phyloP scores from a whole-genome alignment of 2,797 vertebrate genomes.

The Sebastes kiyomatsui region DNA sequence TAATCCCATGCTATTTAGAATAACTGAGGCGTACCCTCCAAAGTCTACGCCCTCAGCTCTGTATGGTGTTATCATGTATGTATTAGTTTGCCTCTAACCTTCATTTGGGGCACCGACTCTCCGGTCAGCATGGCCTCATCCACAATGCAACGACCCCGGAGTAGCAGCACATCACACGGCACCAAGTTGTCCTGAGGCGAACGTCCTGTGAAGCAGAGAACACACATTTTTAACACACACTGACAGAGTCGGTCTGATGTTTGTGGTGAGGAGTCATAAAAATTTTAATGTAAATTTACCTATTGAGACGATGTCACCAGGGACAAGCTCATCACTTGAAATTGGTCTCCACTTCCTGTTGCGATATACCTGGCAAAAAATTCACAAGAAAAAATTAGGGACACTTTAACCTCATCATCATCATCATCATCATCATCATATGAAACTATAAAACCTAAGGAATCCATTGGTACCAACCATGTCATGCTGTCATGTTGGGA shows the following conservation, averaged over 20 bases:
- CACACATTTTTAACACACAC: neutral
- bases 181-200: constrained; percentile 96
- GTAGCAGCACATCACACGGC: constrained; percentile 93
- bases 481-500: too few relatives aligned
- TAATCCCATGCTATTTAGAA: neutral
- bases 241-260: neutral
- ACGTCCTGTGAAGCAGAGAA: constrained; percentile 81
- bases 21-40: neutral
- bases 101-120: constrained; percentile 98
- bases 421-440: too few relatives aligned
- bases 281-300: constrained; percentile 77
- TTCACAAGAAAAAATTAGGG: neutral
- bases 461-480: too few relatives aligned
- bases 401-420: neutral
- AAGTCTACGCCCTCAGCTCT: neutral
- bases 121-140: constrained; percentile 98
- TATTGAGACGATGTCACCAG: constrained; percentile 94
- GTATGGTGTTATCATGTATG: neutral
- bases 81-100: constrained; percentile 79
- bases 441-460: too few relatives aligned
- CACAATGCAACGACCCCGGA: constrained; percentile 94
- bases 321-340: constrained; percentile 93
- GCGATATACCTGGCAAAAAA: constrained; percentile 89
- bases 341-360: constrained; percentile 96
- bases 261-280: neutral